Conservation (phyloP, 1,140 invertebrate genomes). For the Telenomus remus region DNA sequence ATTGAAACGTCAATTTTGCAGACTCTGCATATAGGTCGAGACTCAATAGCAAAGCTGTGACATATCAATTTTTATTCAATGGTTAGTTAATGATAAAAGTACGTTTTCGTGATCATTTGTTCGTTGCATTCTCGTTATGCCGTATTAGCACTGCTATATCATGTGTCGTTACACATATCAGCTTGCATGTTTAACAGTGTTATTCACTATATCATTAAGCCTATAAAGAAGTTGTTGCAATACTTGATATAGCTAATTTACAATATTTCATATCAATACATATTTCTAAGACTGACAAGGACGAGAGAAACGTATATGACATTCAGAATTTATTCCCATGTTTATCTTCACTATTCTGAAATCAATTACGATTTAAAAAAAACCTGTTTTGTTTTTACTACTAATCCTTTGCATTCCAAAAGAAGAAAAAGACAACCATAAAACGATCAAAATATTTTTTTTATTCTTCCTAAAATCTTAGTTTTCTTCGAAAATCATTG, state of each 20-base stretch:
- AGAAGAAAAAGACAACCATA: too few relatives aligned
- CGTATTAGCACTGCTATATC: constrained; percentile 37
- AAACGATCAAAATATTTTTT: too few relatives aligned
- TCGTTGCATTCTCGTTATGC: constrained; percentile 44
- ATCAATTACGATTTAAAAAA: too few relatives aligned
- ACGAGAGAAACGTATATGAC: neutral
- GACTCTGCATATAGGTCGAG: constrained; percentile 5
- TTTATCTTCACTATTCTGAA: neutral
- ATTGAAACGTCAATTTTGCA: constrained; percentile 20
- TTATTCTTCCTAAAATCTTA: too few relatives aligned
- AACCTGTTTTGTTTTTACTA: too few relatives aligned
- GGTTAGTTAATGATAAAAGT: constrained; percentile 41
- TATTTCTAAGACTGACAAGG: constrained; percentile 18
- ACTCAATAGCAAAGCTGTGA: constrained; percentile 11
- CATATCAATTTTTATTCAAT: constrained; percentile 38
- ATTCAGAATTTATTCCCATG: neutral
- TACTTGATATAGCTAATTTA: constrained; percentile 24
- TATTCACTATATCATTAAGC: constrained; percentile 36
- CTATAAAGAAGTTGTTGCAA: constrained; percentile 35
- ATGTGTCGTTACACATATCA: constrained; percentile 41
- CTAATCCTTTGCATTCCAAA: too few relatives aligned
- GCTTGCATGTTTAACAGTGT: constrained; percentile 41
- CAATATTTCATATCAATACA: constrained; percentile 35
- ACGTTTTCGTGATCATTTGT: constrained; percentile 47
- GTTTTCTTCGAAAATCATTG: too few relatives aligned